Conservation (phyloP, 2,113 vertebrate species). For the Channa maculata region DNA sequence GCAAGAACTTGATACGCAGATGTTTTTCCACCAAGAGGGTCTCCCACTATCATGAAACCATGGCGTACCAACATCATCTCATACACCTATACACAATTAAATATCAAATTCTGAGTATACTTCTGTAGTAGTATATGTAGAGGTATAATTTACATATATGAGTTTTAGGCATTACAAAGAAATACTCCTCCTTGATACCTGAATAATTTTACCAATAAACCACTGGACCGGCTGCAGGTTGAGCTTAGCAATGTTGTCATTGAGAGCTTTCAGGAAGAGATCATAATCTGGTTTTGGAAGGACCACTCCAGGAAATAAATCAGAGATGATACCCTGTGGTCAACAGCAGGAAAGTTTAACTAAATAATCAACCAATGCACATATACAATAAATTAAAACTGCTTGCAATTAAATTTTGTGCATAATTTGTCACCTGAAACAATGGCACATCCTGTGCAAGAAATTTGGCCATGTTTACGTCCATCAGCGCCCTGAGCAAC, state of each 20-base stretch:
- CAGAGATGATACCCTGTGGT: constrained; percentile 92
- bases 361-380: not conserved
- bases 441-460: constrained; percentile 92
- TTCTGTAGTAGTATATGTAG: too few relatives aligned
- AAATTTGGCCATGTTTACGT: constrained; percentile 95
- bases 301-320: constrained; percentile 92
- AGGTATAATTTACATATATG: too few relatives aligned
- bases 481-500: constrained; percentile 89
- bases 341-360: constrained; percentile 14
- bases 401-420: not conserved
- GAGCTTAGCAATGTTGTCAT: constrained; percentile 86
- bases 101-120: not conserved
- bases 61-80: constrained; percentile 97
- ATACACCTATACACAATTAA: constrained; percentile 84
- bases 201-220: constrained; percentile 95
- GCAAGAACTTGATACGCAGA: constrained; percentile 90
- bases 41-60: constrained; percentile 95
- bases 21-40: constrained; percentile 91
- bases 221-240: constrained; percentile 91
- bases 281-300: constrained; percentile 92
- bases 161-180: not conserved
- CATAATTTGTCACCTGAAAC: constrained; percentile 86
- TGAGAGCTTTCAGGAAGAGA: constrained; percentile 86
- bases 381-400: not conserved
- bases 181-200: constrained; percentile 80